Conservation (phyloP, 2,113 vertebrate genomes). For the Pomatorhinus ruficollis region DNA sequence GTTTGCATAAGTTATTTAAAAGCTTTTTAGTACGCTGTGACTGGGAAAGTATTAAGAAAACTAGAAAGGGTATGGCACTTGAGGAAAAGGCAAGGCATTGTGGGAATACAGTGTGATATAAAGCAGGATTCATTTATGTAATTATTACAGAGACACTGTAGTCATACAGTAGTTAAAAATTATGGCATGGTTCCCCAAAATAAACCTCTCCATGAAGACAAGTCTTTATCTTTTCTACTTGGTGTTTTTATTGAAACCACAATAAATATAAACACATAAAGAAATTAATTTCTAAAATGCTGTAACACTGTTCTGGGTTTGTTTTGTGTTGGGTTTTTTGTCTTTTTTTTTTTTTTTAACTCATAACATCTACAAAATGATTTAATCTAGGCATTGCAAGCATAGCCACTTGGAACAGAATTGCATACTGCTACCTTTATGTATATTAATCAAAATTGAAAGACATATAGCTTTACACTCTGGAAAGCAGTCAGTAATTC, state of each 20-base stretch:
- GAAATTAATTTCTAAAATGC: neutral
- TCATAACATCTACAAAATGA: neutral
- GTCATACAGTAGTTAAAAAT: neutral
- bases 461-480: neutral
- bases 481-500: conserved; percentile 8
- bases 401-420: neutral
- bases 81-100: neutral
- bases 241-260: neutral
- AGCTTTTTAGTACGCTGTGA: neutral
- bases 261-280: neutral
- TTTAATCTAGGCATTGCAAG: neutral
- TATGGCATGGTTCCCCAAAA: neutral
- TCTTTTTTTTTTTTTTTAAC: neutral
- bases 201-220: neutral
- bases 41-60: neutral
- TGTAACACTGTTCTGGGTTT: neutral
- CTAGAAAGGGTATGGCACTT: neutral
- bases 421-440: neutral
- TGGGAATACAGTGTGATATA: neutral
- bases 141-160: neutral
- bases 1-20: conserved; percentile 32
- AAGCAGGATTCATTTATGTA: neutral
- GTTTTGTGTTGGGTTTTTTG: neutral
- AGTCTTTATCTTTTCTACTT: neutral
- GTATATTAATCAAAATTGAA: neutral